Percentiles rank a stretch among this genome's conserved stretches.
Evolutionary conservation across 2,797 vertebrate genomes (phyloP).

Genomic region (Mergus octosetaceus): DNA sequence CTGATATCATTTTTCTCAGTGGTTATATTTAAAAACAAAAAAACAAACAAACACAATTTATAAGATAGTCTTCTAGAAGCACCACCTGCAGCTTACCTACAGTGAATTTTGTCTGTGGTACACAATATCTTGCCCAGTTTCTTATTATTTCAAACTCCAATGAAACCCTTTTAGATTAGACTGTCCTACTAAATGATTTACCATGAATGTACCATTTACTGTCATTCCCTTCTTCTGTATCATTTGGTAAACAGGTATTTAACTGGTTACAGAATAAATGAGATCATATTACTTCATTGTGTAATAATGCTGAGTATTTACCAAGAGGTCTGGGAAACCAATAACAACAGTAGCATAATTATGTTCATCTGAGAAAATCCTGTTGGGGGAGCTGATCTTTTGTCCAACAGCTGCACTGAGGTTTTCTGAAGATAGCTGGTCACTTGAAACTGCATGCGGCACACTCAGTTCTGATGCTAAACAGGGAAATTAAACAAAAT

Average conservation of each 20-base stretch:
- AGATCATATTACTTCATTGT: neutral
- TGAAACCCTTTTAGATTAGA: neutral
- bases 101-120: neutral
- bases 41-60: neutral
- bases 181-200: neutral
- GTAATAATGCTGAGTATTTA: conserved; percentile 71
- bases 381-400: conserved; percentile 93
- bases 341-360: conserved; percentile 87
- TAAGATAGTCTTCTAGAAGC: neutral
- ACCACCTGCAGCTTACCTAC: neutral
- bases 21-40: neutral
- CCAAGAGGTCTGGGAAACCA: conserved; percentile 97
- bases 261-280: neutral
- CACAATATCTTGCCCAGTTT: neutral
- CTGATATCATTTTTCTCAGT: neutral
- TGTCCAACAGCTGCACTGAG: conserved; percentile 90
- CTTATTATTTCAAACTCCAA: neutral
- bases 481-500: conserved; percentile 37
- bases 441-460: conserved; percentile 87
- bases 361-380: conserved; percentile 84
- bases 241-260: neutral
- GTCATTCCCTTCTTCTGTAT: neutral
- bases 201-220: neutral
- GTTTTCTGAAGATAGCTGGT: conserved; percentile 91
- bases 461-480: conserved; percentile 76